Evolutionary conservation across 2,888 invertebrate species (phyloP), one percentile per base, ranked within the genome.

Genomic region (Drosophila paranaensis): DNA sequence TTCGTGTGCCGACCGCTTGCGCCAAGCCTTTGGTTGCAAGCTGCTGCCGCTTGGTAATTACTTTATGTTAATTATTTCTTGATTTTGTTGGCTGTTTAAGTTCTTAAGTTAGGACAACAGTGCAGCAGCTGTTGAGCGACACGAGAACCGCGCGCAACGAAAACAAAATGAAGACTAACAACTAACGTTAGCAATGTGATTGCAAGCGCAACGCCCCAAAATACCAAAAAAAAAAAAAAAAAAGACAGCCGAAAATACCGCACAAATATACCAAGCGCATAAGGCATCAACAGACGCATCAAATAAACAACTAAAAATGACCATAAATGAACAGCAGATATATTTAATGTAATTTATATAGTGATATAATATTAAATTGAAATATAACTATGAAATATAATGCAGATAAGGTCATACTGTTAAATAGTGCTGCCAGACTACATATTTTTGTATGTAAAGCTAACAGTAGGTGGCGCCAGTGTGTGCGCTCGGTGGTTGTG

Each of bases 121-220:
- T 54, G 51, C 33, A 45, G 60, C 74, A 66, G 50, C 20, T 33
- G 55, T 14, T 37, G 40, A 46, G 53, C 72, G 55, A 60, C 71
- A 25, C 61, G 53, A 48, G 16, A 11, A 77, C 67, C 82, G 73
- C 68, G 60, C 74, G 76, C 82, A 71, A 81, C 73, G 56, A 63
- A 75, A 78, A 74, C 78, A 78, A 78, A 78, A 68, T 78, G 68
- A 78, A 78, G 77, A 78, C 76, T 77, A 72, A 73, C 76, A 77
- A 63, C 72, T 57, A 71, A 64, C 60, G 67, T 63, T 60, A 39
- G 67, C 68, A 76, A 76, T 76, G 77, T 76, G 76, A 63, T 61
- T 76, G 76, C 76, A 67, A 51, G 58, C 76, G 76, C 72, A 72
- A 76, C 76, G 76, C 76, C 77, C 77, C 72, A 72, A 65, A 76